A percentile compares a stretch with the other conserved stretches of the same genome.
phyloP scores from a whole-genome alignment of 35 echinoderm and acorn worm genomes.

The Stichopus chloronotus region DNA sequence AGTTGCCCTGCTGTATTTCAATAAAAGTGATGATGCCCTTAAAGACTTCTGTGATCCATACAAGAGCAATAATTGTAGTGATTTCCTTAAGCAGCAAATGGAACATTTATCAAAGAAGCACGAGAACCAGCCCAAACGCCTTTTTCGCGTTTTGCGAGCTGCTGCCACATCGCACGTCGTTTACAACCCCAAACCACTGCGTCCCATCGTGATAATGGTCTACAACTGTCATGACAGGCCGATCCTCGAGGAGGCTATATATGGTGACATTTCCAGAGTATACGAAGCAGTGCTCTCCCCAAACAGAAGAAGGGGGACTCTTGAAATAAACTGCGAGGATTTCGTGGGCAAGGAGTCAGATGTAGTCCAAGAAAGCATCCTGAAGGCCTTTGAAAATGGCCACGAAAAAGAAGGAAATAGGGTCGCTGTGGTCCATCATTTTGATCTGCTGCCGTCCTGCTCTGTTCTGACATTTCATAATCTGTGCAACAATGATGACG shows the following conservation, averaged over 20 bases:
- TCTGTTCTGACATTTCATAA: slow-evolving; percentile 73
- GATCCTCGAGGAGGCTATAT: neutral
- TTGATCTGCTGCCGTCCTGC: slow-evolving; percentile 74
- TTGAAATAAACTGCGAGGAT: neutral
- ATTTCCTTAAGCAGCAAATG: neutral
- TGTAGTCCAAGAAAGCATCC: neutral
- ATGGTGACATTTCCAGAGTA: neutral
- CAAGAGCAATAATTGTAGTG: neutral
- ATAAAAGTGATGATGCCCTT: neutral
- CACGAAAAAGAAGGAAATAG: slow-evolving; percentile 1
- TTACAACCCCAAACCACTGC: neutral
- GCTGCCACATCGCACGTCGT: neutral
- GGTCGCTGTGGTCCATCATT: slow-evolving; percentile 54
- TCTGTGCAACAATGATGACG: slow-evolving; percentile 80
- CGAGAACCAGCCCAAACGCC: neutral
- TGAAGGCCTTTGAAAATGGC: neutral
- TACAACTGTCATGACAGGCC: neutral
- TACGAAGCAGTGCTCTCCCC: slow-evolving; percentile 31
- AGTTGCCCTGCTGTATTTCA: neutral
- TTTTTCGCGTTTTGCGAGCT: neutral
- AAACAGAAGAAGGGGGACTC: neutral
- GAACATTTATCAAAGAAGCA: neutral
- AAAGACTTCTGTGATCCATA: neutral
- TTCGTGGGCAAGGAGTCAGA: neutral
- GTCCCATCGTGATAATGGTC: slow-evolving; percentile 13